Percentiles rank a stretch among this genome's conserved stretches.
These are phyloP conservation scores for Aurelia coerulea DNA, from an alignment of 30 jellyfish, hydroid and myxozoan genomes.

Conservation along the genomic window DNA sequence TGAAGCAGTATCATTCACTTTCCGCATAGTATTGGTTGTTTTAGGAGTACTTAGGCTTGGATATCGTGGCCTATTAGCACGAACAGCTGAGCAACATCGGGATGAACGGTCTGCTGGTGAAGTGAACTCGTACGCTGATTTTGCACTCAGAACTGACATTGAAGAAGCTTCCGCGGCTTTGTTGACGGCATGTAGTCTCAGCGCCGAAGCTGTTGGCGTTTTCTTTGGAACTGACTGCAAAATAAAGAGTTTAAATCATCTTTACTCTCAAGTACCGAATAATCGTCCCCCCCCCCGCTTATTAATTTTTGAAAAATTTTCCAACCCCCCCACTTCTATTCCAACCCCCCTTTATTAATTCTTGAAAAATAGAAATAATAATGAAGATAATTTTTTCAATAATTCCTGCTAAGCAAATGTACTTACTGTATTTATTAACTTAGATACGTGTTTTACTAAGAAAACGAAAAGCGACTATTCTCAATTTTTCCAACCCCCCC, in stretches of 20 bases:
- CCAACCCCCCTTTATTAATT: no score
- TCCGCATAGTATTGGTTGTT: slow-evolving; percentile 9
- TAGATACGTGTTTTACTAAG: no score
- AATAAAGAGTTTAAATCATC: neutral
- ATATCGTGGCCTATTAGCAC: slow-evolving; percentile 24
- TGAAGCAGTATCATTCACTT: neutral
- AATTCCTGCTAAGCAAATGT: no score
- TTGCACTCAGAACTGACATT: slow-evolving; percentile 11
- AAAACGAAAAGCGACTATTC: no score
- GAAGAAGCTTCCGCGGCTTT: slow-evolving; percentile 5
- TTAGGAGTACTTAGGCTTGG: slow-evolving; percentile 64
- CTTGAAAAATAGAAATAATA: no score
- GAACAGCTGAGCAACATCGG: slow-evolving; percentile 35
- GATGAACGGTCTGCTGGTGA: slow-evolving; percentile 32
- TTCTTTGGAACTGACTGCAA: slow-evolving; percentile 37
- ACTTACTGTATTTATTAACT: no score
- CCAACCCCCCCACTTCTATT: no score
- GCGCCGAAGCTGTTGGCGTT: neutral
- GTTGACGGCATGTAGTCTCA: slow-evolving; percentile 6
- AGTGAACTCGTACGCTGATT: slow-evolving; percentile 48
- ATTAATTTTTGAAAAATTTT: no score
- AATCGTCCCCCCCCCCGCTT: no score
- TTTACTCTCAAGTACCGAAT: no score
- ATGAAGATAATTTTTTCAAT: no score
- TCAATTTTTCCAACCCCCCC: no score